These are phyloP conservation scores for Echiichthys vipera DNA, from an alignment of 2,797 vertebrate species.

Conservation along the genomic window DNA sequence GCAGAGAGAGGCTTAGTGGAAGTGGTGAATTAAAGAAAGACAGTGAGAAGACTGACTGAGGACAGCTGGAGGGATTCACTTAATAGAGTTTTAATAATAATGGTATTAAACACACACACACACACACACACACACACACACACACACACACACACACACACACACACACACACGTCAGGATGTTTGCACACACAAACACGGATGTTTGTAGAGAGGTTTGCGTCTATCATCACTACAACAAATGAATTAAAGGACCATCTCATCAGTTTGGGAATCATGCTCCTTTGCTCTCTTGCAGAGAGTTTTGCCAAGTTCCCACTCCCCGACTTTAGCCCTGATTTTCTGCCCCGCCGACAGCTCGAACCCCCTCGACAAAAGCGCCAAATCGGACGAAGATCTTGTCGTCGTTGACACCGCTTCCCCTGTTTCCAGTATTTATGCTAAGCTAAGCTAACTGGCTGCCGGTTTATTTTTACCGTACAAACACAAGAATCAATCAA, in stretches of 20 bases:
- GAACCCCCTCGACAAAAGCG: no score
- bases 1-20: slow-evolving; percentile 31
- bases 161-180: background rate
- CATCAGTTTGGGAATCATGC: background rate
- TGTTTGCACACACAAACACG: background rate
- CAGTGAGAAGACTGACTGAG: background rate
- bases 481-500: background rate
- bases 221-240: background rate
- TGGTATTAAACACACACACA: slow-evolving; percentile 35
- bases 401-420: no score
- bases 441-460: background rate
- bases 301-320: no score
- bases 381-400: no score
- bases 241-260: background rate
- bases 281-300: background rate
- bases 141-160: background rate
- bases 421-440: background rate
- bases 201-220: background rate
- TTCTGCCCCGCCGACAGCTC: no score
- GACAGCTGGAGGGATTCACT: slow-evolving; percentile 55
- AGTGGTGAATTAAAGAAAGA: slow-evolving; percentile 30
- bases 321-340: no score
- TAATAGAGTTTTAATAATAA: slow-evolving; percentile 60
- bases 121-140: background rate
- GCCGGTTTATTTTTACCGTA: background rate